Evolutionary conservation across 2,888 invertebrate genomes (phyloP).

Genomic region (Strigamia crassipes): DNA sequence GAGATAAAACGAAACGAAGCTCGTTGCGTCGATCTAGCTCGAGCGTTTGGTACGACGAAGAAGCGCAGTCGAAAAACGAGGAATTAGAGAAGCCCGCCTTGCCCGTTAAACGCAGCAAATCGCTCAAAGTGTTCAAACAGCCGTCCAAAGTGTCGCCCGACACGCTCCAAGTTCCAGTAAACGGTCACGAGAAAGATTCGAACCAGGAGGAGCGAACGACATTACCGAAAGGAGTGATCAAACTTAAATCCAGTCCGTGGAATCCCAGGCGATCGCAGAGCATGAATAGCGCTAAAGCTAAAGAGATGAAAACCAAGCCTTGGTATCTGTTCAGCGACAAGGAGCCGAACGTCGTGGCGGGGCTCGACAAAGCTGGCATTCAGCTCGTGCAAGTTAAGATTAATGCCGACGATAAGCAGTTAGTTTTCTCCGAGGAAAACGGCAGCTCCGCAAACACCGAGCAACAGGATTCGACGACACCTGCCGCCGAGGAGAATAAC

Average conservation of each 20-base stretch:
- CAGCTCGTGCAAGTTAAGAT: constrained; percentile 41
- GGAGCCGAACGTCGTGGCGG: neutral
- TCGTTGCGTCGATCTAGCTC: neutral
- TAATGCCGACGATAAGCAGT: constrained; percentile 8
- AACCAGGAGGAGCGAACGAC: neutral
- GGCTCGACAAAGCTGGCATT: neutral
- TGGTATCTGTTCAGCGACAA: constrained; percentile 32
- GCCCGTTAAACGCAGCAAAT: constrained; percentile 59
- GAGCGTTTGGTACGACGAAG: constrained; percentile 47
- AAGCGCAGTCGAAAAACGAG: neutral
- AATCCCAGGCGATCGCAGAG: neutral
- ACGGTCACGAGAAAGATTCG: neutral
- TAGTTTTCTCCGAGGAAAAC: neutral
- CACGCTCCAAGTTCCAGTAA: neutral
- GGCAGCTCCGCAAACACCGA: neutral
- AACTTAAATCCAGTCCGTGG: constrained; percentile 21
- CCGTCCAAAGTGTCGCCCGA: constrained; percentile 49
- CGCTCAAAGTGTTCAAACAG: constrained; percentile 54
- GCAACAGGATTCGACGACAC: neutral
- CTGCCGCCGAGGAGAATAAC: neutral
- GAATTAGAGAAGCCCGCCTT: constrained; percentile 54
- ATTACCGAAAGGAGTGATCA: constrained; percentile 5
- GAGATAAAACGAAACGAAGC: neutral
- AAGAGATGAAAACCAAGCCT: neutral
- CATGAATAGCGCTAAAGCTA: neutral